phyloP scores from a whole-genome alignment of 2,888 invertebrate genomes.

The Hemaris fuciformis region DNA sequence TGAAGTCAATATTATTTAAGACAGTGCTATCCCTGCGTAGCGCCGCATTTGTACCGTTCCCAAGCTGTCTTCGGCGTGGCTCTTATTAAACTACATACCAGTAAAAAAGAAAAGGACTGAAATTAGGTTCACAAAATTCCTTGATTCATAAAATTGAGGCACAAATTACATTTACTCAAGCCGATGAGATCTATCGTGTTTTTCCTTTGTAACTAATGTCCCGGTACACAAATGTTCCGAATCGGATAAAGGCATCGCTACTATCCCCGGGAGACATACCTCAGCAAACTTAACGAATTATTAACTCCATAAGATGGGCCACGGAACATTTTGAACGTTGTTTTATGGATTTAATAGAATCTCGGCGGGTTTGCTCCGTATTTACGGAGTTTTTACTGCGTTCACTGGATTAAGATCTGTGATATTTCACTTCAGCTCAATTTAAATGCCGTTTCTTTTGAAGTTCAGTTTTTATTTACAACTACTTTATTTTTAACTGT shows the following conservation, averaged over 20 bases:
- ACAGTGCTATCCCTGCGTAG: no score
- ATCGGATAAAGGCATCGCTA: conserved; percentile 29
- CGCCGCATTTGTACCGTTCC: no score
- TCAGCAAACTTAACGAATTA: conserved; percentile 30
- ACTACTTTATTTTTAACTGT: not conserved
- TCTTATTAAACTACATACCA: no score
- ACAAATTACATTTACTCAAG: not conserved
- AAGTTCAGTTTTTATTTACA: not conserved
- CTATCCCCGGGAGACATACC: conserved; percentile 21
- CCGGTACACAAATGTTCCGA: conserved; percentile 20
- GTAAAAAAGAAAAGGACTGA: no score
- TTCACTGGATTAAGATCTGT: conserved; percentile 31
- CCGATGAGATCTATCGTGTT: conserved; percentile 12
- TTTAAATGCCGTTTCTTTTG: not conserved
- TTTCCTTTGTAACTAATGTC: conserved; percentile 20
- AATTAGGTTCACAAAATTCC: no score
- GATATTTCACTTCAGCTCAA: conserved; percentile 15
- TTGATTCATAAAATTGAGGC: no score
- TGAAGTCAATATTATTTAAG: no score
- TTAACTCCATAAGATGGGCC: conserved; percentile 25
- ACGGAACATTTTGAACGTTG: conserved; percentile 9
- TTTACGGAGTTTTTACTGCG: conserved; percentile 26
- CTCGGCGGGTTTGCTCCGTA: conserved; percentile 23
- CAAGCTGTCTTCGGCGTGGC: no score
- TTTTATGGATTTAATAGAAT: conserved; percentile 28